phyloP scores from a whole-genome alignment of 2,113 vertebrate species.

The Nyctibius bracteatus region DNA sequence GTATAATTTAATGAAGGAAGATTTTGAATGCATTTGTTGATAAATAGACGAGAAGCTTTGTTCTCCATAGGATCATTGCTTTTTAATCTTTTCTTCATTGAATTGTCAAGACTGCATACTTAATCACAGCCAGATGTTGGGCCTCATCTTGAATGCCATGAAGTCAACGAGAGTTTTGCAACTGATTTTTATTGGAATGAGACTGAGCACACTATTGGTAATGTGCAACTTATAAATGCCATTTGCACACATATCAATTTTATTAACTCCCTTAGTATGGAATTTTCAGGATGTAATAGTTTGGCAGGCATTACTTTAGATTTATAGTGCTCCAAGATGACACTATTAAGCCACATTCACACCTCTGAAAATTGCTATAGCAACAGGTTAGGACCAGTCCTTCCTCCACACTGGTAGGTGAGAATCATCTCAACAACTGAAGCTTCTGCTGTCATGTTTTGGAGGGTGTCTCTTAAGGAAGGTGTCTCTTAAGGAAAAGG shows the following conservation, averaged over 20 bases:
- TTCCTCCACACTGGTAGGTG: constrained; percentile 3
- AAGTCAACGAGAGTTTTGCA: constrained; percentile 20
- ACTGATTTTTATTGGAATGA: constrained; percentile 44
- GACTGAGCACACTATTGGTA: not conserved
- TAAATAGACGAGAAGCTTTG: constrained; percentile 43
- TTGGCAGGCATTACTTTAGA: constrained; percentile 56
- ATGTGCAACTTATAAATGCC: constrained; percentile 52
- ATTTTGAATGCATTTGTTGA: constrained; percentile 44
- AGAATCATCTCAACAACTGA: not conserved
- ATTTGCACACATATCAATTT: constrained; percentile 65
- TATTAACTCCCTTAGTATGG: constrained; percentile 57
- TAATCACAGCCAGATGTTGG: constrained; percentile 27
- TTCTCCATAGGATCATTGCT: constrained; percentile 15
- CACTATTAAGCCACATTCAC: constrained; percentile 50
- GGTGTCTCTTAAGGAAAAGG: not conserved
- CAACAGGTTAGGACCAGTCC: constrained; percentile 9
- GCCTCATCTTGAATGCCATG: not conserved
- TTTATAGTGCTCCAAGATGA: constrained; percentile 52
- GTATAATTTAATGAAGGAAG: constrained; percentile 59
- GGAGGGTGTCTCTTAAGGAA: not conserved
- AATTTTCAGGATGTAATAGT: constrained; percentile 50
- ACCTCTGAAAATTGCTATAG: constrained; percentile 53
- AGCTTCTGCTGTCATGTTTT: not conserved
- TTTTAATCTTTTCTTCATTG: constrained; percentile 42
- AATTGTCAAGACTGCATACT: constrained; percentile 12